Evolutionary conservation across 2,113 vertebrate species (phyloP), one percentile per base, ranked within the genome.

Genomic region (Otis tarda): DNA sequence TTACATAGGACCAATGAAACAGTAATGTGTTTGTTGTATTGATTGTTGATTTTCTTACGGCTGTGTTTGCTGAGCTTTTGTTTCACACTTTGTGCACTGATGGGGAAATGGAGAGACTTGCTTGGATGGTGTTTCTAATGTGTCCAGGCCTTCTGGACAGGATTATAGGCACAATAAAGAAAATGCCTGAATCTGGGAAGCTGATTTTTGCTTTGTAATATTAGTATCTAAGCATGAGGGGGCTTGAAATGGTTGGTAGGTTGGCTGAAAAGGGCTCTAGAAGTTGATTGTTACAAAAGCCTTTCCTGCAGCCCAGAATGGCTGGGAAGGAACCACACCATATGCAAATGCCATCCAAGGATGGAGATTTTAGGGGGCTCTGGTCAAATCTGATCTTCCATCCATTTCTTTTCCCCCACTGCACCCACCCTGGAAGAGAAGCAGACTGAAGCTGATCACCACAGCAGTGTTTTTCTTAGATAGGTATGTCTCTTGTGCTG

Each of bases 291-390:
- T 35, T 21, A 22, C 23, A 83, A 78, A 82, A 79, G 22, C 24
- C 19, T 77, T 92, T 88, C 27, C 30, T 49, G 22, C 49, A 80
- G 65, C 21, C 49, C 39, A 35, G 24, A 67, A 24, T 24, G 15
- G 14, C 43, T 71, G 63, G 14, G 35, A 7, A 85, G 22, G 59
- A 89, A 7, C 0, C 0, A 23, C 0, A 4, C 28, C 3, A 12
- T 41, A 35, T 33, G 68, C 56, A 89, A 87, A 47, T 71, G n/a
- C 16, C 18, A 30, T 33, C 39, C 0, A 0, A 65, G 41, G 39
- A 28, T 0, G 0, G 1, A 85, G 35, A 75, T 71, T 60, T 78
- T 61, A 82, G 30, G 63, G 10, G 21, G 15, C 21, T 85, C 4
- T 76, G 35, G 33, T 76, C 12, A 85, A 79, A 24, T 82, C 24